phyloP scores from a whole-genome alignment of 2,113 vertebrate genomes.

The Acrocephalus kingi region DNA sequence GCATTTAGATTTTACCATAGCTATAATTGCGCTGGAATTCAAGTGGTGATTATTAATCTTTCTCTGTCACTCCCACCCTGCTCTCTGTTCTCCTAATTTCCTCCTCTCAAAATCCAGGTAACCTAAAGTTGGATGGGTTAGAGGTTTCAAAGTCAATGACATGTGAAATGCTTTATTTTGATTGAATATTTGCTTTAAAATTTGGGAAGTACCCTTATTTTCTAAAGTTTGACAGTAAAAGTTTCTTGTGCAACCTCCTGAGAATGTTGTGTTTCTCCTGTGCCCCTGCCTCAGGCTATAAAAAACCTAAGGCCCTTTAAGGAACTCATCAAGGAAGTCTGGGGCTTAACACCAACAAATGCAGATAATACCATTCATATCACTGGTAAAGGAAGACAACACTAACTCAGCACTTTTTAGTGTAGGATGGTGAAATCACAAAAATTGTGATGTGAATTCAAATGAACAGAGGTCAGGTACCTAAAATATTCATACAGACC shows the following conservation, averaged over 20 bases:
- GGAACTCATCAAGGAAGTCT: neutral
- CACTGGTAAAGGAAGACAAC: neutral
- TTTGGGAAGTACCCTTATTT: neutral
- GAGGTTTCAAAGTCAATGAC: neutral
- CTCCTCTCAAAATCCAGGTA: neutral
- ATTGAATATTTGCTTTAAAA: neutral
- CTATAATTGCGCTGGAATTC: fast-evolving
- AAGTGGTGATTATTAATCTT: neutral
- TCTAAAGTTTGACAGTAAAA: neutral
- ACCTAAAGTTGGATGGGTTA: neutral
- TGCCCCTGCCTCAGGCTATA: neutral
- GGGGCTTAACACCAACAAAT: neutral
- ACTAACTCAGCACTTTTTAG: neutral
- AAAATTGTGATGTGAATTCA: neutral
- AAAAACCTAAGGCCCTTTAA: neutral
- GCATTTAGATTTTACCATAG: neutral
- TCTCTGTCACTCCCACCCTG: neutral
- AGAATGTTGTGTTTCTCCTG: neutral
- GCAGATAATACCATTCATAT: neutral
- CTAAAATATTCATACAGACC: neutral
- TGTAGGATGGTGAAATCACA: neutral
- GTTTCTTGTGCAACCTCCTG: neutral
- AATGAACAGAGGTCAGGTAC: neutral
- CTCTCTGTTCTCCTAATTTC: neutral
- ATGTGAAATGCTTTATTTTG: neutral